These are phyloP conservation scores for Xanthorhoe spadicearia DNA, from an alignment of 2,888 invertebrate genomes.

Conservation along the genomic window DNA sequence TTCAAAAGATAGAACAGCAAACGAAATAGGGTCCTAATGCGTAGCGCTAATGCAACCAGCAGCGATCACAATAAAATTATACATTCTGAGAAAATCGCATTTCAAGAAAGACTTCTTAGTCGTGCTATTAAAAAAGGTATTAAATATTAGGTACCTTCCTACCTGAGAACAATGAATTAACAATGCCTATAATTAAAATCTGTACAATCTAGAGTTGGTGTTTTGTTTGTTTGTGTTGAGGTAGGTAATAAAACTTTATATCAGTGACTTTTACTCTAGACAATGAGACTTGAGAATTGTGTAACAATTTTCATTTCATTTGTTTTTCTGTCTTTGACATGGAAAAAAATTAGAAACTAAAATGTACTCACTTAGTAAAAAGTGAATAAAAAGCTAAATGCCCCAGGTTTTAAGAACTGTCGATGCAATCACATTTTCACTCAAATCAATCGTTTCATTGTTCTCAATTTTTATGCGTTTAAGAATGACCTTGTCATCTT, in stretches of 20 bases:
- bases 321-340: background rate
- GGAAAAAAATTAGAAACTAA: too few species aligned
- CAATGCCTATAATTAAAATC: too few species aligned
- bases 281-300: background rate
- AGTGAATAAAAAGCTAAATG: background rate
- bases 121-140: too few species aligned
- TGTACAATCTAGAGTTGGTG: background rate
- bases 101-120: too few species aligned
- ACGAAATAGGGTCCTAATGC: too few species aligned
- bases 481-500: slow-evolving; percentile 19
- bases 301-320: background rate
- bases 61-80: too few species aligned
- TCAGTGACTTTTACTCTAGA: background rate
- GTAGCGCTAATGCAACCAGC: too few species aligned
- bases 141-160: too few species aligned
- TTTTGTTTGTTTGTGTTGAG: background rate
- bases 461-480: background rate
- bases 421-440: background rate
- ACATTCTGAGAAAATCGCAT: too few species aligned
- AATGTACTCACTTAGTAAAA: too few species aligned
- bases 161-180: too few species aligned
- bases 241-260: background rate
- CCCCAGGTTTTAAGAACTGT: background rate
- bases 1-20: too few species aligned
- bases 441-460: background rate